Conservation (phyloP, 2,888 invertebrate species). For the Acanthococcus lagerstroemiae region DNA sequence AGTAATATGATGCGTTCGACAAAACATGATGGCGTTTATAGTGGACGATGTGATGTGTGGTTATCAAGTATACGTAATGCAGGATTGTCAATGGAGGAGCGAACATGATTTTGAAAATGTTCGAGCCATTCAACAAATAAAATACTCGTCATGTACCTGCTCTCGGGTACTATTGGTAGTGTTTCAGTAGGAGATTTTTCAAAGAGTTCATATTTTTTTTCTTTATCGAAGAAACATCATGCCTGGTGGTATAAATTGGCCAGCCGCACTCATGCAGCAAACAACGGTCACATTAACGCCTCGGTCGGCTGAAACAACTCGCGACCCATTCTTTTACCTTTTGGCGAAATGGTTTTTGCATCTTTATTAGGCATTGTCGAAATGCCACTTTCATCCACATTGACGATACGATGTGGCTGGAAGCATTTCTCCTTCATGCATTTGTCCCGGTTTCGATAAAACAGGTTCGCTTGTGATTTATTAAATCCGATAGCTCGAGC, state of each 20-base stretch:
- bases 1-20: not conserved
- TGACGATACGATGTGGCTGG: not conserved
- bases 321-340: not conserved
- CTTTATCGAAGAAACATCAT: not conserved
- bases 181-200: not conserved
- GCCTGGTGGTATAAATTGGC: not conserved
- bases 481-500: not conserved
- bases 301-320: not conserved
- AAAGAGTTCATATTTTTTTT: not conserved
- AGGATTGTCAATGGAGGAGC: not conserved
- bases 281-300: not conserved
- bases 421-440: not conserved
- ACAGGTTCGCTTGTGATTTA: not conserved
- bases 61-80: not conserved
- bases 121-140: no score
- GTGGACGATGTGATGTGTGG: not conserved
- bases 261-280: not conserved
- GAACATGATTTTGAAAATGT: no score
- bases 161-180: not conserved
- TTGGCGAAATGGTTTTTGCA: not conserved
- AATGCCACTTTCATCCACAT: not conserved
- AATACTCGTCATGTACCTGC: not conserved
- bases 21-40: not conserved
- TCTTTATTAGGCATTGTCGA: not conserved
- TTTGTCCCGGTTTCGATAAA: not conserved